A percentile compares a stretch with the other conserved stretches of the same genome.
phyloP scores from a whole-genome alignment of 2,888 invertebrate species.

The Fissipunctia ypsillon region DNA sequence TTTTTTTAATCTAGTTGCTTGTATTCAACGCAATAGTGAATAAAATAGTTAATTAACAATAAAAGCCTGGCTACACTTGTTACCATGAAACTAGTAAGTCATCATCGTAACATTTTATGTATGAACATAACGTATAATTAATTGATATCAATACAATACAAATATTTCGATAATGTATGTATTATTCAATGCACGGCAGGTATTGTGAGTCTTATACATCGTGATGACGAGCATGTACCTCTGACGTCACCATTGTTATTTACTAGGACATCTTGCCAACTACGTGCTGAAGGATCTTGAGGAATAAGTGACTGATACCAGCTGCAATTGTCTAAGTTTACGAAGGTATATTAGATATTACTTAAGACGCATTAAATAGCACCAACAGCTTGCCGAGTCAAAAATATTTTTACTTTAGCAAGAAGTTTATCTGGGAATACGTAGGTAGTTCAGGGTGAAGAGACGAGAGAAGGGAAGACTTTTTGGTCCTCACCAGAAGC shows the following conservation, averaged over 20 bases:
- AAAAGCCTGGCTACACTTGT: neutral
- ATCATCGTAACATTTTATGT: slow-evolving; percentile 10
- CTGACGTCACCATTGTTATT: slow-evolving; percentile 40
- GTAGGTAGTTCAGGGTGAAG: too few species aligned
- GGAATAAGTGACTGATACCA: neutral
- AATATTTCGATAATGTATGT: slow-evolving; percentile 50
- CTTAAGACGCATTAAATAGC: too few species aligned
- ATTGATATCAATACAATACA: slow-evolving; percentile 51
- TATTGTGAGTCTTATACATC: slow-evolving; percentile 44
- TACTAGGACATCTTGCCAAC: slow-evolving; percentile 35
- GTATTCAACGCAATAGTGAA: neutral
- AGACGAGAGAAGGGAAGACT: too few species aligned
- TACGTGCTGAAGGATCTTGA: slow-evolving; percentile 25
- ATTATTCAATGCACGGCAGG: slow-evolving; percentile 43
- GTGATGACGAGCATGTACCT: slow-evolving; percentile 24
- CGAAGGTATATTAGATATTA: too few species aligned
- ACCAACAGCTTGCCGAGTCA: too few species aligned
- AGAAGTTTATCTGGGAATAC: too few species aligned
- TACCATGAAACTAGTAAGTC: slow-evolving; percentile 17
- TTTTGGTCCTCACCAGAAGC: too few species aligned
- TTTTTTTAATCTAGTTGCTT: neutral
- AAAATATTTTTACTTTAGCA: too few species aligned
- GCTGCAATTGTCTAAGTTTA: too few species aligned
- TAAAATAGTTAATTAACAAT: neutral
- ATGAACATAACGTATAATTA: slow-evolving; percentile 32